A percentile compares a stretch with the other conserved stretches of the same genome.
phyloP scores from a whole-genome alignment of 2,113 vertebrate genomes.

The Ceyx margarethae region DNA sequence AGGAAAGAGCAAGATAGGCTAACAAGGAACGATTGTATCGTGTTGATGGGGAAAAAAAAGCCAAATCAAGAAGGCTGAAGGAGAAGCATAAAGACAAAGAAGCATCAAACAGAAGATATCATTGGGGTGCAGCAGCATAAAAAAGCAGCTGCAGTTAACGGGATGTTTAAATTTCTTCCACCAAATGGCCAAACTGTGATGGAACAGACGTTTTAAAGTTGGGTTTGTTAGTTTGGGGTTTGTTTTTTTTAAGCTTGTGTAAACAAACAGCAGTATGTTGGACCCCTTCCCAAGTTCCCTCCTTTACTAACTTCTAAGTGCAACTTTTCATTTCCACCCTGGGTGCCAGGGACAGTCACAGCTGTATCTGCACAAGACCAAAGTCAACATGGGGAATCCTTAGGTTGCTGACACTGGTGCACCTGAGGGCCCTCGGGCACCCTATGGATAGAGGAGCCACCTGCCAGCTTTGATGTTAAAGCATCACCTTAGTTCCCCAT shows the following conservation, averaged over 20 bases:
- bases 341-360: neutral
- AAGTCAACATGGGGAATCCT: rapidly evolving
- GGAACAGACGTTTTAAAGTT: neutral
- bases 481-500: neutral
- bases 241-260: neutral
- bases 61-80: neutral
- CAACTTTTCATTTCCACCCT: neutral
- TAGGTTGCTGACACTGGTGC: neutral
- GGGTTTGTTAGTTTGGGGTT: neutral
- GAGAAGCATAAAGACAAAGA: neutral
- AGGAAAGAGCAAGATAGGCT: conserved; percentile 38
- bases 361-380: neutral
- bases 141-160: neutral
- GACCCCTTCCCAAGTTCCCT: neutral
- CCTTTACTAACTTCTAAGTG: neutral
- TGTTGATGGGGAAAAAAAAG: neutral
- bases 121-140: neutral
- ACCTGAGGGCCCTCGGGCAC: neutral
- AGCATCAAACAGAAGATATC: neutral
- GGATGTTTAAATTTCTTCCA: neutral
- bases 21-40: conserved; percentile 13
- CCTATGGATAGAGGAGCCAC: neutral
- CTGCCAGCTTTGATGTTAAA: neutral
- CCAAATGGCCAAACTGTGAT: neutral
- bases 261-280: neutral